phyloP scores from a whole-genome alignment of 1,140 invertebrate genomes.

The Trichonephila inaurata region DNA sequence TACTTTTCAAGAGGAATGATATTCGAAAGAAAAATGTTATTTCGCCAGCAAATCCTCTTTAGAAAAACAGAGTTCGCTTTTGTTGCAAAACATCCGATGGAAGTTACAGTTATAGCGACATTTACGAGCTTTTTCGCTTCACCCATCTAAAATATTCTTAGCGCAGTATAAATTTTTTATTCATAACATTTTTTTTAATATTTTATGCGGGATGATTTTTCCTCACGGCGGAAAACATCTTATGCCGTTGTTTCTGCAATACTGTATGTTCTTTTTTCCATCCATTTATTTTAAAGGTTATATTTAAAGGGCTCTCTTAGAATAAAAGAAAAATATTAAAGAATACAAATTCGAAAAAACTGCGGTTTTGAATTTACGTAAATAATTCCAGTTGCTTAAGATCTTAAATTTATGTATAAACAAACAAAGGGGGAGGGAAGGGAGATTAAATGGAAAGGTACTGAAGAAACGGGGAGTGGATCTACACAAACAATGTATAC shows the following conservation, averaged over 20 bases:
- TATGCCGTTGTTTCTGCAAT: not conserved
- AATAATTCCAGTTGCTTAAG: too few species aligned
- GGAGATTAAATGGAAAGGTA: too few species aligned
- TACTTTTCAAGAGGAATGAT: not conserved
- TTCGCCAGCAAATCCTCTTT: conserved; percentile 26
- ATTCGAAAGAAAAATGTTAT: not conserved
- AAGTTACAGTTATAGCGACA: conserved; percentile 47
- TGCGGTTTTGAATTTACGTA: too few species aligned
- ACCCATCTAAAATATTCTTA: conserved; percentile 41
- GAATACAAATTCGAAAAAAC: too few species aligned
- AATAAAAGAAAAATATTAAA: too few species aligned
- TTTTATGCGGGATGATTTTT: not conserved
- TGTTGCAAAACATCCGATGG: conserved; percentile 12
- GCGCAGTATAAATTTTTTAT: conserved; percentile 38
- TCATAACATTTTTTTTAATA: not conserved
- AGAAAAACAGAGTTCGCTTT: conserved; percentile 5
- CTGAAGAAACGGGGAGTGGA: too few species aligned
- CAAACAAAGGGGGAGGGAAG: too few species aligned
- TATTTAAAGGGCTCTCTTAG: not conserved
- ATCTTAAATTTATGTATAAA: too few species aligned
- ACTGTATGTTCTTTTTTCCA: not conserved
- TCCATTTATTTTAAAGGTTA: not conserved
- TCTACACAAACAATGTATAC: too few species aligned
- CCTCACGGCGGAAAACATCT: not conserved
- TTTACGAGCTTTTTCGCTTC: conserved; percentile 24